These are phyloP conservation scores for Drosophila nigricruria DNA, from an alignment of 2,888 invertebrate genomes.

Conservation along the genomic window DNA sequence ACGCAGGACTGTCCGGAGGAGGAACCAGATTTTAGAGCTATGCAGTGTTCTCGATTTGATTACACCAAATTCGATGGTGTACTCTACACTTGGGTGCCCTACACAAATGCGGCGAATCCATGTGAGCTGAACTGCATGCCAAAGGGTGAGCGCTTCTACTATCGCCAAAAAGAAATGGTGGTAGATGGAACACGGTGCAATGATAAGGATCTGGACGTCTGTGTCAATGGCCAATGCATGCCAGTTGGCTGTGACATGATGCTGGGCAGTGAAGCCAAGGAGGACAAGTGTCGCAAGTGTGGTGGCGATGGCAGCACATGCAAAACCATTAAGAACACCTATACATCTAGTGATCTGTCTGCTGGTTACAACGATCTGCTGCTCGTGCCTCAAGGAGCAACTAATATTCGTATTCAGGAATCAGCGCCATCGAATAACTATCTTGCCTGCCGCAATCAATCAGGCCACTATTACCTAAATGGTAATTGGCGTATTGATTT, in stretches of 20 bases:
- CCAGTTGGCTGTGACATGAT: constrained; percentile 97
- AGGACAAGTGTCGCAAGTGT: constrained; percentile 96
- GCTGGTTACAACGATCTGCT: constrained; percentile 96
- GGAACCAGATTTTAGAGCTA: constrained; percentile 92
- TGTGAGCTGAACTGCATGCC: constrained; percentile 99
- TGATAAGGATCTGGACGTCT: constrained; percentile 94
- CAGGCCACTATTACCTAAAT: constrained; percentile 95
- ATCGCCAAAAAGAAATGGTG: constrained; percentile 92
- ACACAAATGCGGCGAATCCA: constrained; percentile 93
- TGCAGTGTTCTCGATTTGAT: constrained; percentile 96
- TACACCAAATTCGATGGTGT: constrained; percentile 92
- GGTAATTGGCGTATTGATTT: constrained; percentile 98
- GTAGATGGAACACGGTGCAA: constrained; percentile 94
- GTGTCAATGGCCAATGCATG: constrained; percentile 97
- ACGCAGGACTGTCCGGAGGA: constrained; percentile 94
- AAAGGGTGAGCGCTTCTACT: constrained; percentile 95
- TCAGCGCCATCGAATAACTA: constrained; percentile 94
- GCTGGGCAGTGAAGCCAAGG: constrained; percentile 93
- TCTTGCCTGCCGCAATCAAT: constrained; percentile 92
- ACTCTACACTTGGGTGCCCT: constrained; percentile 95
- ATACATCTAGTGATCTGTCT: constrained; percentile 90
- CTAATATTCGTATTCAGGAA: constrained; percentile 94
- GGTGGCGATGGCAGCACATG: constrained; percentile 96
- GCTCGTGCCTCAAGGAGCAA: constrained; percentile 96
- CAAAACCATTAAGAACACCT: constrained; percentile 90